A percentile compares a stretch with the other conserved stretches of the same genome.
Evolutionary conservation across 2,888 invertebrate species (phyloP).

Genomic region (Drosophila subquinaria): DNA sequence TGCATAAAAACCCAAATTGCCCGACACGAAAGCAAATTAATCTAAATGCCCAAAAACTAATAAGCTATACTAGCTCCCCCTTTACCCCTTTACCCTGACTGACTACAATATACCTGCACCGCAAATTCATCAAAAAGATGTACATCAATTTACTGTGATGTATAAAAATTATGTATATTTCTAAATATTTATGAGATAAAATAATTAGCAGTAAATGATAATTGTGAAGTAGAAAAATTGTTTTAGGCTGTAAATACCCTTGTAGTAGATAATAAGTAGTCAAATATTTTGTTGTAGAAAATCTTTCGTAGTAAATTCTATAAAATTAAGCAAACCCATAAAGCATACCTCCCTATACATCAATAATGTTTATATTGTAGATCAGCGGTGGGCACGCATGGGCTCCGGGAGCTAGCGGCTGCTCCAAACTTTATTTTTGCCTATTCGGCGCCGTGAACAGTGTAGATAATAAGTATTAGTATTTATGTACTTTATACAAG

Average conservation of each 20-base stretch:
- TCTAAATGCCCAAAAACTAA: conserved; percentile 61
- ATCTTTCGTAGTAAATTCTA: neutral
- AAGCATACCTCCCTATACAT: too few species aligned
- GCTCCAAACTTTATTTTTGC: too few species aligned
- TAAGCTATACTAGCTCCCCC: conserved; percentile 21
- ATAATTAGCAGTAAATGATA: too few species aligned
- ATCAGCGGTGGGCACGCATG: too few species aligned
- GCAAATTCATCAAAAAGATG: neutral
- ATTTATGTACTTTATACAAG: neutral
- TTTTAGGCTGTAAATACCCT: too few species aligned
- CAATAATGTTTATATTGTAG: neutral
- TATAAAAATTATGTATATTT: too few species aligned
- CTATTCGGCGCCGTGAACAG: too few species aligned
- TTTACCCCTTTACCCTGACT: neutral
- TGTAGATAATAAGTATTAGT: neutral
- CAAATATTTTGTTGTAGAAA: neutral
- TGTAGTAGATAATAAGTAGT: neutral
- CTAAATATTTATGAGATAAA: too few species aligned
- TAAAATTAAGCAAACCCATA: too few species aligned
- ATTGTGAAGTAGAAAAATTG: too few species aligned
- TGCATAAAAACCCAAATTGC: conserved; percentile 67
- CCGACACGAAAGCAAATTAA: conserved; percentile 59
- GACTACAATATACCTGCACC: conserved; percentile 19
- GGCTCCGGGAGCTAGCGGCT: too few species aligned
- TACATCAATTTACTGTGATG: too few species aligned